Base-by-base conservation (phyloP, 2,797 vertebrate genomes). In the Cuniculus paca region DNA sequence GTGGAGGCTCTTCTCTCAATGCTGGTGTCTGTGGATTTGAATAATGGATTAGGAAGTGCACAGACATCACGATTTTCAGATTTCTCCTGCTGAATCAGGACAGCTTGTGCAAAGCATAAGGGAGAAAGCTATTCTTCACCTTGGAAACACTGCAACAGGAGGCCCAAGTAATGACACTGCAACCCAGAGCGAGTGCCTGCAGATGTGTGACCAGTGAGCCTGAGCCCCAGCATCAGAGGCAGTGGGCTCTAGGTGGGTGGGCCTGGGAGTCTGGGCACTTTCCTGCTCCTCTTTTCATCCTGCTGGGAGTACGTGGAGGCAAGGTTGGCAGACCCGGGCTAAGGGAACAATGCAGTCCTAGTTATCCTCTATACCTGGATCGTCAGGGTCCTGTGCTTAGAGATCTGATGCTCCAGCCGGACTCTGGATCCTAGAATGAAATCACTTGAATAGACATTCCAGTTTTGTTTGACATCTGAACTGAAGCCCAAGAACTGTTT, bases 61-160 rank as follows among this genome's bases (percentile, higher is more conserved):
- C 79, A 97, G 91, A 95, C 96, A 97, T 95, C 95, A 96, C 79
- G 68, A 96, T 96, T 95, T 97, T 96, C 82, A 95, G 94, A 97
- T 96, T 97, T 97, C 90, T 96, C 93, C 90, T 90, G 96, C 94
- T 94, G 96, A 96, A 97, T 96, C 96, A 96, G 92, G 95, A 95
- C 95, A 96, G 94, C 85, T 90, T 97, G 88, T 96, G 95, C 96
- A 97, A 96, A 86, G 86, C 88, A 1, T 87, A 88, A 78, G 94
- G 42, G 79, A 92, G 81, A 95, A 94, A 97, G 90, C 93, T 95
- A 84, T 97, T 97, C 97, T 96, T 96, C 91, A 95, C 90, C 84
- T 96, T 96, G 68, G 94, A 96, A 96, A 94, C 77, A 31, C 93
- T 93, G 93, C 10, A 26, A 88, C 88, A 77, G 72, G 72, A 94